Evolutionary conservation across 2,113 vertebrate genomes (phyloP), one percentile per base, ranked within the genome.

Genomic region (Sakesphorus luctuosus): DNA sequence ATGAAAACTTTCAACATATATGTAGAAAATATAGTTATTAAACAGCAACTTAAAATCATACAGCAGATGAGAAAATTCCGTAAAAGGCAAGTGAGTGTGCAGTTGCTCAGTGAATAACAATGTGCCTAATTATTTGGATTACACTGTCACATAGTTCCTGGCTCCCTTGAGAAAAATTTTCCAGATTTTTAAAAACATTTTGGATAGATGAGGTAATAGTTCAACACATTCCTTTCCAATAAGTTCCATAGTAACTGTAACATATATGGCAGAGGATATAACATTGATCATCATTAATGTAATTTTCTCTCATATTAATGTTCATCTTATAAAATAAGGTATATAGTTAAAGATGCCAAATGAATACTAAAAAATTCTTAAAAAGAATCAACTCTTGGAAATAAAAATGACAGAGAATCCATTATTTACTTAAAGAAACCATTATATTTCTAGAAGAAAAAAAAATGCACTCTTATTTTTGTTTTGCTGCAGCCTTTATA

Each of bases 121-220:
- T 67, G 65, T 93, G 67, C 49, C 92, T 98, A 97, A 98, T 98
- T 97, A 97, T 97, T 97, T 98, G 93, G 85, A 95, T 95, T 96
- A 95, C 38, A 89, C 53, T 84, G 87, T 94, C 86, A 96, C 90
- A 97, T 96, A 97, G 90, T 56, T 97, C 52, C 92, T 95, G 55
- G 73, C 58, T 78, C 92, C 83, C 95, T 93, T 89, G 95, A 97
- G 98, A 97, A 97, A 98, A 93, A 96, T 94, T 94, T 97, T 92
- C 96, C 73, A 96, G 95, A 97, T 98, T 97, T 96, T 97, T 98
- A 81, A 95, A 97, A 94, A 95, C 96, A 97, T 98, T 98, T 97
- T 95, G 93, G 87, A 94, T 90, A 93, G 92, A 97, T 98, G 97
- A 98, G 67, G 93, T 98, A 98, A 98, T 94, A 96, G 53, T 86